Percentiles rank a stretch among this genome's conserved stretches.
These are phyloP conservation scores for Lethrus apterus DNA, from an alignment of 1,140 invertebrate species.

Conservation along the genomic window DNA sequence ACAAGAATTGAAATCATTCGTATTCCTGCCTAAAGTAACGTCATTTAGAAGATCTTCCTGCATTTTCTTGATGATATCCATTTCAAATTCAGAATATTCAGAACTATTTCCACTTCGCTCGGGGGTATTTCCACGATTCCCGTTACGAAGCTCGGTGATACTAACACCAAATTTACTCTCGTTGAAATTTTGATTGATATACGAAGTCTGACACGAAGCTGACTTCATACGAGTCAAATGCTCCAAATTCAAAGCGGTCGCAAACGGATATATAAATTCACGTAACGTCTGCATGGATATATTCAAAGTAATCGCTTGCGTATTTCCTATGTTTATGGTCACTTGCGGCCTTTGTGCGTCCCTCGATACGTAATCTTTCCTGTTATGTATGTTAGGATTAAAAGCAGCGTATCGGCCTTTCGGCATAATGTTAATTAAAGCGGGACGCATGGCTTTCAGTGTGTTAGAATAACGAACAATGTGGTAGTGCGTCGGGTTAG, in stretches of 20 bases:
- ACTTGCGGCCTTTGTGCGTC: slow-evolving; percentile 14
- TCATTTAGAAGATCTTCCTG: not conserved
- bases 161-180: not conserved
- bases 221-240: slow-evolving; percentile 19
- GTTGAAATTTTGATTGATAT: not conserved
- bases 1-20: too few relatives aligned
- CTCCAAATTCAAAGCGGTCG: slow-evolving; percentile 29
- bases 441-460: slow-evolving; percentile 20
- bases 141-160: not conserved
- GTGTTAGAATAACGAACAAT: slow-evolving; percentile 27
- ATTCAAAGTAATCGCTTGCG: slow-evolving; percentile 26
- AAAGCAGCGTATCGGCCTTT: slow-evolving; percentile 17
- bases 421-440: slow-evolving; percentile 21
- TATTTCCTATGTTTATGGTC: slow-evolving; percentile 28
- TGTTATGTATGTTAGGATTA: slow-evolving; percentile 4
- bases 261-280: slow-evolving; percentile 36
- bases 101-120: not conserved
- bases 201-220: slow-evolving; percentile 27
- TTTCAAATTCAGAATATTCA: slow-evolving; percentile 16
- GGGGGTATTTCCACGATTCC: not conserved
- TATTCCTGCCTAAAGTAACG: too few relatives aligned
- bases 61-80: slow-evolving; percentile 11
- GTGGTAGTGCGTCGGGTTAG: slow-evolving; percentile 39
- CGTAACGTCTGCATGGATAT: slow-evolving; percentile 29
- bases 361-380: too few relatives aligned